Evolutionary conservation across 1,140 invertebrate genomes (phyloP).

Genomic region (Halictus rubicundus): DNA sequence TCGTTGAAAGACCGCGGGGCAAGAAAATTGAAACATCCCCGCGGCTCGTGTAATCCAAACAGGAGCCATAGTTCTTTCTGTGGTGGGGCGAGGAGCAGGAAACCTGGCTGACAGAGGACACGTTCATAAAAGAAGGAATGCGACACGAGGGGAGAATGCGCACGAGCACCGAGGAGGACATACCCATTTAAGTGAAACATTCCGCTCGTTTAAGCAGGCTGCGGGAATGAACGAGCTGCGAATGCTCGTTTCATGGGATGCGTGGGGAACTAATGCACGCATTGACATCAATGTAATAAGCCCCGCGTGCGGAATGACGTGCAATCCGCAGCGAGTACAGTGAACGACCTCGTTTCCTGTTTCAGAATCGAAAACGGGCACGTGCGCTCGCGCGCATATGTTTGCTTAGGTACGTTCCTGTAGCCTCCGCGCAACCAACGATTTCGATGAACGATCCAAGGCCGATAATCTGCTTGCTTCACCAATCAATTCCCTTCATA

Average conservation of each 20-base stretch:
- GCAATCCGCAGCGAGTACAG: neutral
- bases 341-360: constrained; percentile 3
- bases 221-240: neutral
- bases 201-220: neutral
- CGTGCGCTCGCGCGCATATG: neutral
- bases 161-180: neutral
- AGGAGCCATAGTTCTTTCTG: neutral
- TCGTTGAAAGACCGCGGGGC: neutral
- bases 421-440: too few species aligned
- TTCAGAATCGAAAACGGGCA: constrained; percentile 6
- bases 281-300: constrained; percentile 3
- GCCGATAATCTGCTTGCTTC: neutral
- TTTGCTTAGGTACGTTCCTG: neutral
- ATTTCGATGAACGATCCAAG: neutral
- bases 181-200: constrained; percentile 11
- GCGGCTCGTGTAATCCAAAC: neutral
- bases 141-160: neutral
- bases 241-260: neutral
- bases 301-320: neutral
- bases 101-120: neutral
- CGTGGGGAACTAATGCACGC: neutral
- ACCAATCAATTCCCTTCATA: too few species aligned
- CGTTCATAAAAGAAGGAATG: neutral
- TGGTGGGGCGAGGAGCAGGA: neutral
- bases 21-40: neutral